These are phyloP conservation scores for Magallana nippona DNA, from an alignment of 2,888 invertebrate genomes.

Conservation along the genomic window DNA sequence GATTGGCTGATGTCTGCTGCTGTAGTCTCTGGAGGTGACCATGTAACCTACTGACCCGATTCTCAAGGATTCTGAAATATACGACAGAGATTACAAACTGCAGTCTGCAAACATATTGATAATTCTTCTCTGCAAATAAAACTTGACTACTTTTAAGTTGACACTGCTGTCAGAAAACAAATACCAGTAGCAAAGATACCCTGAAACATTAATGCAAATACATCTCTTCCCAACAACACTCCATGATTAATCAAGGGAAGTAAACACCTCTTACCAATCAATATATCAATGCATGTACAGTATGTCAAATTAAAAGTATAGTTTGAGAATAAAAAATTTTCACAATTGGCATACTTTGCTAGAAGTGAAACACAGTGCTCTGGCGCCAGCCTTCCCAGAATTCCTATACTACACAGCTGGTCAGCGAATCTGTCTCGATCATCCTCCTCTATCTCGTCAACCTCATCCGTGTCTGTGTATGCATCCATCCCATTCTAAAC, in stretches of 20 bases:
- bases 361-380: conserved; percentile 81
- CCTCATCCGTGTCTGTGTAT: conserved; percentile 81
- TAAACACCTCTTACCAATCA: too few species aligned
- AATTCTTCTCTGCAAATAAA: not conserved
- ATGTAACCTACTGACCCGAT: conserved; percentile 83
- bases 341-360: conserved; percentile 73
- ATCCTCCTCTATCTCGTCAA: conserved; percentile 85
- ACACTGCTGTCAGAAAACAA: too few species aligned
- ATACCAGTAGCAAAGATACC: too few species aligned
- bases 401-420: conserved; percentile 88
- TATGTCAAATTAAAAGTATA: too few species aligned
- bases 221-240: too few species aligned
- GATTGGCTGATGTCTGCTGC: conserved; percentile 65
- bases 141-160: not conserved
- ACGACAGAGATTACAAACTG: not conserved
- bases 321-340: too few species aligned
- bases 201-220: too few species aligned
- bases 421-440: conserved; percentile 86
- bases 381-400: conserved; percentile 80
- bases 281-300: too few species aligned
- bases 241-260: too few species aligned
- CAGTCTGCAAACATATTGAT: too few species aligned
- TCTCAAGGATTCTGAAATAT: conserved; percentile 83
- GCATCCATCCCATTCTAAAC: conserved; percentile 55
- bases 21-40: conserved; percentile 80